phyloP scores from a whole-genome alignment of 2,113 vertebrate genomes.

The Malurus melanocephalus region DNA sequence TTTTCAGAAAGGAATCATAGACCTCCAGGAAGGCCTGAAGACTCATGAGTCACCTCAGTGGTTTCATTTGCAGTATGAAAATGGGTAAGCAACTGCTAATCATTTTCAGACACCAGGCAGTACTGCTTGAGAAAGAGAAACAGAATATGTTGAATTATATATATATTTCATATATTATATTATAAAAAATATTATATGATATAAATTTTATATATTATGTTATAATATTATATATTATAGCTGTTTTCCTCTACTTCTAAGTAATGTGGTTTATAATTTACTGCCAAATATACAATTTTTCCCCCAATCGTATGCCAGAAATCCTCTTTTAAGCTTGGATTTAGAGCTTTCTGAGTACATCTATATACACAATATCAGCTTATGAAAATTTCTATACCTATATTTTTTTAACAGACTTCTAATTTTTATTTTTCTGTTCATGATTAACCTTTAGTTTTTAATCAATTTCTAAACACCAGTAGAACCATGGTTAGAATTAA shows the following conservation, averaged over 20 bases:
- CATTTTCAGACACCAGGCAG: background rate
- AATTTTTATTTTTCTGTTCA: background rate
- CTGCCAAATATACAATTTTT: background rate
- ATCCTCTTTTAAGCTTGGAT: background rate
- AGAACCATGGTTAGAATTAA: background rate
- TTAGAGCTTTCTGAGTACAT: background rate
- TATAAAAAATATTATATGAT: too few relatives aligned
- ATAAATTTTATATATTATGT: too few relatives aligned
- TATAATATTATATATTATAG: background rate
- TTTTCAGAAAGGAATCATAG: background rate
- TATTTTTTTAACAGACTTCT: background rate
- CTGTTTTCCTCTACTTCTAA: background rate
- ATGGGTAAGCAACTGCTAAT: background rate
- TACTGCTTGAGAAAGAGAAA: background rate
- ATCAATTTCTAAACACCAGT: background rate
- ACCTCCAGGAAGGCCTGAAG: background rate
- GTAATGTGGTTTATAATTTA: background rate
- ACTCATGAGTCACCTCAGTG: background rate
- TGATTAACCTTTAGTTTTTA: background rate
- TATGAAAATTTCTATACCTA: background rate
- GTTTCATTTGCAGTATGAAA: background rate
- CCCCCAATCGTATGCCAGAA: background rate
- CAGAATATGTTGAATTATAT: background rate
- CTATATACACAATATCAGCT: background rate
- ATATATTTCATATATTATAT: background rate